A percentile compares a stretch with the other conserved stretches of the same genome.
Conservation (phyloP, 2,113 vertebrate species). For the zebrafish (Danio rerio) region GRCz12tu NC_133186.1:27116001-27116500, state of each 20-base stretch:
- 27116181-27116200: conserved; percentile 1
- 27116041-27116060: conserved; percentile 70
- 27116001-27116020: conserved; percentile 24
- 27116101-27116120: conserved; percentile 2
- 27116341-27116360: conserved; percentile 20
- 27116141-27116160: conserved; percentile 1
- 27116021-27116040: conserved; percentile 69
- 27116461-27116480: not conserved
- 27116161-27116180: conserved; percentile 35
- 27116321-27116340: not conserved
- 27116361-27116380: conserved; percentile 34
- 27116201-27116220: not conserved
- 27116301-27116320: not conserved
- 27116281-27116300: not conserved
- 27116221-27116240: not conserved
- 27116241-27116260: not conserved
- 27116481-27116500: not conserved
- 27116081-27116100: conserved; percentile 66
- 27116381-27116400: conserved; percentile 12
- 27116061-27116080: conserved; percentile 67
- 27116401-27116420: conserved; percentile 25
- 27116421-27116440: conserved; percentile 36
- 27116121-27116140: not conserved
- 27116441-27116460: not conserved
- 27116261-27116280: not conserved